Evolutionary conservation across 2,888 invertebrate genomes (phyloP).

Genomic region (Sialis fuliginosa): DNA sequence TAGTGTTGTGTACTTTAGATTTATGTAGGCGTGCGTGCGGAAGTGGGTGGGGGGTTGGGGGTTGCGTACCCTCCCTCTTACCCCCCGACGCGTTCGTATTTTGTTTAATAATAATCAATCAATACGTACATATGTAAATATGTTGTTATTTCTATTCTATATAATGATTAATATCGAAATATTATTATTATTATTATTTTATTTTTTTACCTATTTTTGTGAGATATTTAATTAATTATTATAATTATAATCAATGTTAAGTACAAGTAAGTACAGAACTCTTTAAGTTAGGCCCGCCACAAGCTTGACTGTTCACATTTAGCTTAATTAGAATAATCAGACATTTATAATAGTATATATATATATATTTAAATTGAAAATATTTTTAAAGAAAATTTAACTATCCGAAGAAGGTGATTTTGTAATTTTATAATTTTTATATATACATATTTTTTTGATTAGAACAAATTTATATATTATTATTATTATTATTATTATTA

Average conservation of each 20-base stretch:
- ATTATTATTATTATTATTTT: constrained; percentile 25
- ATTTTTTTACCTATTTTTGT: constrained; percentile 33
- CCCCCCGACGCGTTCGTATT: neutral
- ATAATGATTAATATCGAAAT: constrained; percentile 20
- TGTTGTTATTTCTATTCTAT: constrained; percentile 26
- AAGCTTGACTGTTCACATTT: constrained; percentile 24
- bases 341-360: neutral
- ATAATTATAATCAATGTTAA: neutral
- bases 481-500: neutral
- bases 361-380: neutral
- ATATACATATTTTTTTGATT: constrained; percentile 2
- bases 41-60: neutral
- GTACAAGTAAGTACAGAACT: neutral
- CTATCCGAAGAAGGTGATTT: neutral
- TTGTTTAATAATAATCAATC: constrained; percentile 8
- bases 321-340: neutral
- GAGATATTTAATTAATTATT: constrained; percentile 24
- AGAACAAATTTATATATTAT: constrained; percentile 6
- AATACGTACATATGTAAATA: constrained; percentile 24
- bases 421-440: constrained; percentile 3
- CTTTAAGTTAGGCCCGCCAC: constrained; percentile 17
- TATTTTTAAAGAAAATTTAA: neutral
- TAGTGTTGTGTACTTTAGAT: constrained; percentile 1
- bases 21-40: neutral
- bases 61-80: no score